Evolutionary conservation across 2,888 invertebrate genomes (phyloP).

Genomic region (Tetragonula carbonaria): DNA sequence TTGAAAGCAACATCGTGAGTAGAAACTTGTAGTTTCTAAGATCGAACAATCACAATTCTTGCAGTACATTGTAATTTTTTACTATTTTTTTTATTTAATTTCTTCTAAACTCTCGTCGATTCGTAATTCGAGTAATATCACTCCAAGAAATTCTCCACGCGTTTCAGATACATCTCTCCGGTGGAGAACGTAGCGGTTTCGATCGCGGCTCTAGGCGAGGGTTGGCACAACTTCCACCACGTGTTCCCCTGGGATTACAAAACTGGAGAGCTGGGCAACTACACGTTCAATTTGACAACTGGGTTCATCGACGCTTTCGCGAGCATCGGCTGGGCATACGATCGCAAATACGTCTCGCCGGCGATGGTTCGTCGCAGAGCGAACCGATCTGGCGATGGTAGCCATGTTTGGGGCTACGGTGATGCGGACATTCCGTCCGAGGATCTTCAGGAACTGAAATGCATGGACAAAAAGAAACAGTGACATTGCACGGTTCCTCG

Average conservation of each 20-base stretch:
- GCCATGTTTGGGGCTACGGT: constrained; percentile 87
- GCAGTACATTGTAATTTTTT: not conserved
- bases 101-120: too few species aligned
- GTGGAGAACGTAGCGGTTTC: constrained; percentile 90
- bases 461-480: constrained; percentile 84
- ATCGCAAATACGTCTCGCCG: constrained; percentile 88
- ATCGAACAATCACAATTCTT: too few species aligned
- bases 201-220: constrained; percentile 91
- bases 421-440: constrained; percentile 86
- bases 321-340: constrained; percentile 92
- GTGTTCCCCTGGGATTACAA: constrained; percentile 88
- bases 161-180: constrained; percentile 88
- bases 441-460: constrained; percentile 85
- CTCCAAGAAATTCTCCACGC: not conserved
- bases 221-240: constrained; percentile 94
- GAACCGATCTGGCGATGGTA: constrained; percentile 87
- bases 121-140: not conserved
- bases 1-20: not conserved
- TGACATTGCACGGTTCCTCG: constrained; percentile 12
- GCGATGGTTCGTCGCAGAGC: constrained; percentile 86
- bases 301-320: constrained; percentile 92
- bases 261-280: constrained; percentile 87
- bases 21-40: not conserved
- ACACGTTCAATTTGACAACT: constrained; percentile 90
- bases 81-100: too few species aligned